A percentile compares a stretch with the other conserved stretches of the same genome.
These are phyloP conservation scores for Petrolisthes cinctipes DNA, from an alignment of 2,888 invertebrate species.

Conservation along the genomic window DNA sequence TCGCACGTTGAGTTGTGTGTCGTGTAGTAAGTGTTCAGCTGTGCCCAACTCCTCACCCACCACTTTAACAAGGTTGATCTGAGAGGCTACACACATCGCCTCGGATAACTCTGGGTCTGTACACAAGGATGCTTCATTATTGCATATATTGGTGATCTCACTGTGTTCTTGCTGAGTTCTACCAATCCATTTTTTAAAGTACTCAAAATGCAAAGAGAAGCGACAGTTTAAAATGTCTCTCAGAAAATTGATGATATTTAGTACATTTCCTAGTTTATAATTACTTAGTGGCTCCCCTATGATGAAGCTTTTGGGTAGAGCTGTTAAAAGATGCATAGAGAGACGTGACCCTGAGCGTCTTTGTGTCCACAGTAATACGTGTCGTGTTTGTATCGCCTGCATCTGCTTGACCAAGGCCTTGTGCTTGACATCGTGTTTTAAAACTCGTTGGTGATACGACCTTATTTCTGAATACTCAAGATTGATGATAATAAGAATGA, in stretches of 20 bases:
- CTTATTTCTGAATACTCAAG: too few relatives aligned
- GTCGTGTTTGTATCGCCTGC: background rate
- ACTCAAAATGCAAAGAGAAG: background rate
- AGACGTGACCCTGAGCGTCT: slow-evolving; percentile 29
- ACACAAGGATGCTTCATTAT: background rate
- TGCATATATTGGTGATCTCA: background rate
- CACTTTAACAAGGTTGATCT: slow-evolving; percentile 7
- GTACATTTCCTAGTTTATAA: background rate
- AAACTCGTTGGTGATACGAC: too few relatives aligned
- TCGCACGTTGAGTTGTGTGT: background rate
- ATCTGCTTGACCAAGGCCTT: too few relatives aligned
- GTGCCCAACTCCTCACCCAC: background rate
- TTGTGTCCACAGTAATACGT: slow-evolving; percentile 33
- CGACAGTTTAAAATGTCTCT: slow-evolving; percentile 19
- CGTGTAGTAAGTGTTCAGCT: slow-evolving; percentile 21
- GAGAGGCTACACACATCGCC: slow-evolving; percentile 13
- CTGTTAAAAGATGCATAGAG: background rate
- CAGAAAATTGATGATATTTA: background rate
- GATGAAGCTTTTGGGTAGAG: background rate
- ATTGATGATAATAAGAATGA: too few relatives aligned
- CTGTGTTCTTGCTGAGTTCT: background rate
- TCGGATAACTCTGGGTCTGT: background rate
- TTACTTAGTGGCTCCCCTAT: slow-evolving; percentile 24
- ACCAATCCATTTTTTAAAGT: background rate
- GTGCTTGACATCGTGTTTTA: too few relatives aligned